Conservation (phyloP, 2,888 invertebrate genomes). For the Danaus chrysippus region DNA sequence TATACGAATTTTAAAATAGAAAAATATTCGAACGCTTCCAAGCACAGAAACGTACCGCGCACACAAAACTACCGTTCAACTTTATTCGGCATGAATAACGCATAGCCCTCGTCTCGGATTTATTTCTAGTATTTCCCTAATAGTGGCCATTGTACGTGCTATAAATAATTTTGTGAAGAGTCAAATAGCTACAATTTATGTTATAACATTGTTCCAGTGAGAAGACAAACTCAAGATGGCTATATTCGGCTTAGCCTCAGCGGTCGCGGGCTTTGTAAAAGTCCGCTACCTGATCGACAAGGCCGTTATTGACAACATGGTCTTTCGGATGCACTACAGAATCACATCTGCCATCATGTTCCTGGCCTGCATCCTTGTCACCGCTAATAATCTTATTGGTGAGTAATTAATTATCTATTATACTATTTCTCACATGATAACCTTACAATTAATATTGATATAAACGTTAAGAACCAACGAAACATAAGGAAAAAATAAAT, state of each 20-base stretch:
- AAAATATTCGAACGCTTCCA: slow-evolving; percentile 17
- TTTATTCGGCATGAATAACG: slow-evolving; percentile 63
- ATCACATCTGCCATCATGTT: slow-evolving; percentile 92
- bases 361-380: slow-evolving; percentile 91
- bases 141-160: slow-evolving; percentile 41
- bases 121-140: slow-evolving; percentile 54
- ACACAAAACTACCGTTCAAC: slow-evolving; percentile 61
- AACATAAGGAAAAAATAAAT: background rate
- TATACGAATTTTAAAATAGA: slow-evolving; percentile 30
- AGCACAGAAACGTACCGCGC: slow-evolving; percentile 41
- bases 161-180: slow-evolving; percentile 4
- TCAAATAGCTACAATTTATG: slow-evolving; percentile 11
- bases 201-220: slow-evolving; percentile 29
- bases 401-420: slow-evolving; percentile 54
- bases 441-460: background rate
- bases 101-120: slow-evolving; percentile 64
- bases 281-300: slow-evolving; percentile 93
- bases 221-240: slow-evolving; percentile 79
- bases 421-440: background rate
- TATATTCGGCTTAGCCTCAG: slow-evolving; percentile 90
- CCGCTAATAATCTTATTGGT: slow-evolving; percentile 94
- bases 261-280: slow-evolving; percentile 94
- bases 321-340: slow-evolving; percentile 93
- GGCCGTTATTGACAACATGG: slow-evolving; percentile 93
- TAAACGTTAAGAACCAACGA: too few species aligned